Base-by-base conservation (phyloP, 2,888 invertebrate genomes). In the Thymelicus acteon region DNA sequence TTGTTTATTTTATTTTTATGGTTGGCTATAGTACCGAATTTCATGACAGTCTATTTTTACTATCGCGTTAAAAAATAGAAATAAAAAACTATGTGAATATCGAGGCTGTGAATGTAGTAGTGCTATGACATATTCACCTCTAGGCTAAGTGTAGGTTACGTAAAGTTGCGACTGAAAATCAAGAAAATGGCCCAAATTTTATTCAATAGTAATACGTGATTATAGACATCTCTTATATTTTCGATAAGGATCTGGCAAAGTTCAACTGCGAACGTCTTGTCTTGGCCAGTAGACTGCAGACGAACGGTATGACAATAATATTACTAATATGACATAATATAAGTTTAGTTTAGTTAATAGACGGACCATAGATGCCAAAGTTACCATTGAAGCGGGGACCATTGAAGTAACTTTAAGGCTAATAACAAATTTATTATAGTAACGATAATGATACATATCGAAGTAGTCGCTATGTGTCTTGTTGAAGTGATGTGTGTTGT, bases 71-170 rank as follows among this genome's bases (percentile, higher is more conserved):
- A 19, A 19, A 19, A 49, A 10, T 44, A 44, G 44, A 44, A 44
- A 44, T 10, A 10, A 44, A 44, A 44, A 44, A 49, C 19, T 2
- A 24, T 31, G 31, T 49, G n/a, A 47, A 63, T 78, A 79, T 76
- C 73, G 76, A 78, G 89, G 88, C 88, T 88, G 88, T 89, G 88
- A 87, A 80, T 74, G 79, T 73, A 67, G 78, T 81, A 75, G 76
- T 77, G 77, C 75, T 76, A 81, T 82, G 78, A 76, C 77, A 77
- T 79, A 72, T 79, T 80, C 78, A 83, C 80, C 81, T 83, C 15
- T 63, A 63, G 63, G 49, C 1, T 63, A 63, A 62, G 80, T 79
- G 81, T 47, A 61, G 44, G 47, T 47, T 44, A 44, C 44, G 44
- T 40, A 61, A 61, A 24, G 10, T 61, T 61, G 15, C 24, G 61